Evolutionary conservation across 1,140 invertebrate genomes (phyloP), one percentile per base, ranked within the genome.

Genomic region (Drosophila ananassae): DNA sequence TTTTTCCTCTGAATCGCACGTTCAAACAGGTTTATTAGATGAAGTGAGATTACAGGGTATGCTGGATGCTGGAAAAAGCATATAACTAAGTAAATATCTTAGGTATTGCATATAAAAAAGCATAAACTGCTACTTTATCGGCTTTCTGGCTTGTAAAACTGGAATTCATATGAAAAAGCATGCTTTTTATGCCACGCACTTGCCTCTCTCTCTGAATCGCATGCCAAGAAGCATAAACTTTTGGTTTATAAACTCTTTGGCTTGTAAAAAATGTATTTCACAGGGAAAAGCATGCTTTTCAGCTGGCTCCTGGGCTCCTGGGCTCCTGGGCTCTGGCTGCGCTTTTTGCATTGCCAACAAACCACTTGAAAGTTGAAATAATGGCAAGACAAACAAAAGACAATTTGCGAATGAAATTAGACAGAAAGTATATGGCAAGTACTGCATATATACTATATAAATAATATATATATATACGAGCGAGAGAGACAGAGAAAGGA

Each of bases 321-420:
- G 9, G 32, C 32, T 74, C 39, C 41, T 17, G 17, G 17, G 17
- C 17, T 74, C 39, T 41, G 39, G 71, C 34, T 79, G 77, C 69
- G 63, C 71, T 71, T 75, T 79, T 79, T 41, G 46, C 41, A 60
- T 63, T 60, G 56, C 58, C 58, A 25, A 25, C 25, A 12, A 41
- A 50, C 44, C 61, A 73, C 73, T 81, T 73, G 57, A 63, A 73
- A 81, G 55, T 59, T 61, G 24, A 60, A 68, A 41, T 73, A 54
- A 24, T 68, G 48, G 21, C 48, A 28, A 72, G 59, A 55, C 50
- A 59, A 67, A 62, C 32, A 47, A 25, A 41, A 12, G 37, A 17
- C 21, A 22, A 47, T 50, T 13, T 41, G 46, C 21, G 63, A 71
- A 48, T 58, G 9, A 51, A 44, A 41, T 34, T 46, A 53, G 24